Conservation (phyloP, 2,888 invertebrate species). For the Drosophila robusta region DNA sequence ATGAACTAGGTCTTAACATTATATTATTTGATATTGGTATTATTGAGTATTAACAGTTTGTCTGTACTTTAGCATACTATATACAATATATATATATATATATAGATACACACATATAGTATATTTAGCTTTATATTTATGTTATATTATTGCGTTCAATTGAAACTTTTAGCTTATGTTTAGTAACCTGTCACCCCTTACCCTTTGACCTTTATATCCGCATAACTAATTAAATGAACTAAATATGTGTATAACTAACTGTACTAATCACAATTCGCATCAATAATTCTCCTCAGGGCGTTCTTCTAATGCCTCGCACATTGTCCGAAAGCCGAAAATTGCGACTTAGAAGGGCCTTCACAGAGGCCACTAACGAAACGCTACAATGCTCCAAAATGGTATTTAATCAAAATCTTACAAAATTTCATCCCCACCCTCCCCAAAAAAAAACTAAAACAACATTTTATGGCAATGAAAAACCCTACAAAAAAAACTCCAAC, state of each 20-base stretch:
- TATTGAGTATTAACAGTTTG: neutral
- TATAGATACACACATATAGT: neutral
- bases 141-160: conserved; percentile 7
- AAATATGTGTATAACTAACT: conserved; percentile 35
- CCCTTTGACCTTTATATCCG: neutral
- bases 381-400: conserved; percentile 96
- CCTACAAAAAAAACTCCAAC: conserved; percentile 3
- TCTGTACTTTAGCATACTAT: too few relatives aligned
- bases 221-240: conserved; percentile 19
- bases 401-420: conserved; percentile 81
- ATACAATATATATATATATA: neutral
- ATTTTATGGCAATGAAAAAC: conserved; percentile 4
- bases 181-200: neutral
- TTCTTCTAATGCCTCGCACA: conserved; percentile 95
- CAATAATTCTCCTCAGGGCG: conserved; percentile 87
- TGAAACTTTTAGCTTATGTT: neutral
- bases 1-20: neutral
- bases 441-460: conserved; percentile 4
- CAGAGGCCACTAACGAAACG: conserved; percentile 94
- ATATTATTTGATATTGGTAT: neutral
- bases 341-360: conserved; percentile 94
- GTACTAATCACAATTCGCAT: conserved; percentile 76
- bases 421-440: neutral
- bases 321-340: conserved; percentile 95
- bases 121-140: conserved; percentile 1